Evolutionary conservation across 2,113 vertebrate species (phyloP).

Genomic region (Pithys albifrons): DNA sequence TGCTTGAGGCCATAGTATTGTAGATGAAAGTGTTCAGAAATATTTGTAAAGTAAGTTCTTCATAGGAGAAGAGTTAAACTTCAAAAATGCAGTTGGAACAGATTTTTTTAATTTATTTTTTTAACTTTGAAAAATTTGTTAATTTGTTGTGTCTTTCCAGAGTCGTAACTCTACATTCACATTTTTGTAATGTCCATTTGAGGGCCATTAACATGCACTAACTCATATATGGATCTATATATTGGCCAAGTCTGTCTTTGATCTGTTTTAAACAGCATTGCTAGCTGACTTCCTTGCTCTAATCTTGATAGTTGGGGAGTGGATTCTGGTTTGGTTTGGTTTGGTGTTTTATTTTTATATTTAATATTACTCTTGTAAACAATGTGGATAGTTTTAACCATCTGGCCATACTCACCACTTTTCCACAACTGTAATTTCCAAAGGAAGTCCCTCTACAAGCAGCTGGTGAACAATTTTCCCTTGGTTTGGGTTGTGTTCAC

Average conservation of each 20-base stretch:
- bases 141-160: constrained; percentile 52
- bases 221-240: constrained; percentile 52
- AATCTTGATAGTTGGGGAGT: neutral
- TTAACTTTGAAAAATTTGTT: constrained; percentile 43
- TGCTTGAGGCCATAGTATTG: constrained; percentile 61
- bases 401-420: neutral
- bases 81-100: neutral
- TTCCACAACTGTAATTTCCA: neutral
- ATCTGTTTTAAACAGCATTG: constrained; percentile 55
- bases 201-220: neutral
- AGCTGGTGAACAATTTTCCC: neutral
- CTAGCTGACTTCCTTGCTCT: constrained; percentile 48
- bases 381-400: neutral
- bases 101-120: too few species aligned
- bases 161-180: constrained; percentile 19
- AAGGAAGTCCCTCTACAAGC: neutral
- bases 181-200: constrained; percentile 36
- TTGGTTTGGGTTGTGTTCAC: neutral
- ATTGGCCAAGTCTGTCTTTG: constrained; percentile 68
- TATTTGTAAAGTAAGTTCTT: constrained; percentile 46
- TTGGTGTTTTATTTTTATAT: neutral
- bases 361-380: constrained; percentile 50
- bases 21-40: constrained; percentile 63
- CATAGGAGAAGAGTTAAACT: constrained; percentile 17
- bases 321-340: neutral